Percentiles rank a stretch among this genome's conserved stretches.
Evolutionary conservation across 2,797 vertebrate genomes (phyloP).

Genomic region (Halcyon leucocephala): DNA sequence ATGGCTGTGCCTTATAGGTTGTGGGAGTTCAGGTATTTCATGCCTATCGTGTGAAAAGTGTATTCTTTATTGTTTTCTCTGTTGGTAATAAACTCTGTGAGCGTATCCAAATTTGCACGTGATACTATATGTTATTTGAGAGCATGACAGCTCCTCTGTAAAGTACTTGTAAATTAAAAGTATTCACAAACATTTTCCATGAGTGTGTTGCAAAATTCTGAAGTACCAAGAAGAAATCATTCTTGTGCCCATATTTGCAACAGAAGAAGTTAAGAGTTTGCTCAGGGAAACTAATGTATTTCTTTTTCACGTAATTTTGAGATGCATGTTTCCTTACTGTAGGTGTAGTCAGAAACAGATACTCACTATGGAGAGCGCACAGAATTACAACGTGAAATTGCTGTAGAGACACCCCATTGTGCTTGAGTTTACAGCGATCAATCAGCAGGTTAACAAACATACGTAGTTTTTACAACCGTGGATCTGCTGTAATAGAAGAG

Average conservation of each 20-base stretch:
- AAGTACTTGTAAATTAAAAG: neutral
- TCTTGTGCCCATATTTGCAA: neutral
- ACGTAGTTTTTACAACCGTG: neutral
- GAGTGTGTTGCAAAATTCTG: neutral
- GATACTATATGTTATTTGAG: conserved; percentile 3
- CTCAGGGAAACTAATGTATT: neutral
- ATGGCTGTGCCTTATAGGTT: neutral
- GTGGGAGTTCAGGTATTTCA: neutral
- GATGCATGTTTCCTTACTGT: neutral
- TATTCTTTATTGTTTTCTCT: neutral
- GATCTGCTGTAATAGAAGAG: neutral
- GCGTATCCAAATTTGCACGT: neutral
- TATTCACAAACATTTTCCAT: neutral
- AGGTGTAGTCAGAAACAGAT: neutral
- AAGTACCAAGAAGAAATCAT: neutral
- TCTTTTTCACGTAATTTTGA: neutral
- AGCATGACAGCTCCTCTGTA: neutral
- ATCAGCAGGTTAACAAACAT: neutral
- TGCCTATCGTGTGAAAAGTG: neutral
- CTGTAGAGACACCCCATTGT: neutral
- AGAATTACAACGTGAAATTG: neutral
- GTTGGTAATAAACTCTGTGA: neutral
- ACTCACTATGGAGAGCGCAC: neutral
- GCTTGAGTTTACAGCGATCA: neutral
- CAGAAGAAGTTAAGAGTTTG: neutral